Base-by-base conservation (phyloP, 2,113 vertebrate genomes). In the Otocyon megalotis region DNA sequence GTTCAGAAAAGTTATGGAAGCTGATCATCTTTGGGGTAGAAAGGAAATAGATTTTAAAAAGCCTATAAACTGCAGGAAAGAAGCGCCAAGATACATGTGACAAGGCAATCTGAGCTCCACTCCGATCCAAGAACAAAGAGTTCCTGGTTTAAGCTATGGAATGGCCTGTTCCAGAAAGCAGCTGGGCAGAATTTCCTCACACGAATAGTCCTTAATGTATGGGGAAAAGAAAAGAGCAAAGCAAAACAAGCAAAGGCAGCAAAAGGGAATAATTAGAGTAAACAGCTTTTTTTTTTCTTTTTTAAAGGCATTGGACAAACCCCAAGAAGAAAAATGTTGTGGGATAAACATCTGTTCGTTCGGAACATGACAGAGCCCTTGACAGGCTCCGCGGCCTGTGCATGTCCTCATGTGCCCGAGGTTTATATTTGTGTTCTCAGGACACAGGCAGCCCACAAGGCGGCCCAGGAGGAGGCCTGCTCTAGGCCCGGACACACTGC, bases 261-360 rank as follows among this genome's bases (percentile, higher is more conserved):
- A 98, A 98, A 98, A 98, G 98, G 98, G 98, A 98, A 98, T 98
- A 98, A 98, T 99, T 98, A 98, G 97, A 95, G 93, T 97, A 98
- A 98, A 98, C 10, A 65, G 97, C 97, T 69, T 84, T 90, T 8
- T 77, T 93, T 76, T 63, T 98, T 98, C 71, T 79, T 62, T 98
- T 98, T 98, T 97, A 82, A 98, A 98, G 97, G 98, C 86, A 96
- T 96, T 99, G 98, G 98, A 98, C 95, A 98, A 98, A 97, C 67
- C 98, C 97, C 98, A 99, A 98, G 87, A 93, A 96, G 94, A 94
- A 98, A 96, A 98, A 98, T 95, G 98, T 97, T 92, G 98, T 98
- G 98, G 98, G 97, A 98, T 98, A 98, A 98, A 98, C 98, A 98
- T 98, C 98, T 98, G 98, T 96, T 98, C 98, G 93, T 94, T 96